Evolutionary conservation across 2,113 vertebrate species (phyloP).

Genomic region (Rhinogobius similis): DNA sequence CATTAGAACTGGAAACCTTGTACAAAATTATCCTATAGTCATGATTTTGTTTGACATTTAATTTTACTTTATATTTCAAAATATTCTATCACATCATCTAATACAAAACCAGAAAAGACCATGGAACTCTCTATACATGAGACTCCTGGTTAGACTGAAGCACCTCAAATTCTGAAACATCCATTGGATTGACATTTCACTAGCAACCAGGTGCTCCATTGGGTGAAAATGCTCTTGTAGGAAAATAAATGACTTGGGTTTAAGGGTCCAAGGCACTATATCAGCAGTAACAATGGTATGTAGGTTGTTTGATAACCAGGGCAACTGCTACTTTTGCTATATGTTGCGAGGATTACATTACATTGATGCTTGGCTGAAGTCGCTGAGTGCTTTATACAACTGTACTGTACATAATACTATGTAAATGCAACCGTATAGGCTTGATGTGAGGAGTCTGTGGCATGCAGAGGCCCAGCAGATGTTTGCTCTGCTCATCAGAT

Average conservation of each 20-base stretch:
- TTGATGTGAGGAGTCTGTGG: conserved; percentile 57
- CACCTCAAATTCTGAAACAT: too few species aligned
- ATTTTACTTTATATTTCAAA: too few species aligned
- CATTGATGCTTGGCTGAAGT: conserved; percentile 22
- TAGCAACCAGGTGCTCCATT: too few species aligned
- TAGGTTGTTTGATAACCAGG: conserved; percentile 13
- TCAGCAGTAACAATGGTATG: conserved; percentile 1
- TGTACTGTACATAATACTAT: conserved; percentile 34
- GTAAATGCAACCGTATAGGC: not conserved
- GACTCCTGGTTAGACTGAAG: too few species aligned
- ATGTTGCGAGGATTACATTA: conserved; percentile 15
- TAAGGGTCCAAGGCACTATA: not conserved
- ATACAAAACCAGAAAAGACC: not conserved
- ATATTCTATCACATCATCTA: not conserved
- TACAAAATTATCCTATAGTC: conserved; percentile 2
- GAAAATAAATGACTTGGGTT: not conserved
- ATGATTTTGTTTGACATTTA: not conserved
- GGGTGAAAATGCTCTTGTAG: not conserved
- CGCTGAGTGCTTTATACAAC: conserved; percentile 62
- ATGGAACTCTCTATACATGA: not conserved
- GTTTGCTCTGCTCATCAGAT: conserved; percentile 61
- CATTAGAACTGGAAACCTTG: not conserved
- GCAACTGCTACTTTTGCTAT: conserved; percentile 22
- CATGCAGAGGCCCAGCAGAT: conserved; percentile 51
- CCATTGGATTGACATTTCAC: too few species aligned